These are phyloP conservation scores for Pediacus dermestoides DNA, from an alignment of 2,888 invertebrate species.

Conservation along the genomic window DNA sequence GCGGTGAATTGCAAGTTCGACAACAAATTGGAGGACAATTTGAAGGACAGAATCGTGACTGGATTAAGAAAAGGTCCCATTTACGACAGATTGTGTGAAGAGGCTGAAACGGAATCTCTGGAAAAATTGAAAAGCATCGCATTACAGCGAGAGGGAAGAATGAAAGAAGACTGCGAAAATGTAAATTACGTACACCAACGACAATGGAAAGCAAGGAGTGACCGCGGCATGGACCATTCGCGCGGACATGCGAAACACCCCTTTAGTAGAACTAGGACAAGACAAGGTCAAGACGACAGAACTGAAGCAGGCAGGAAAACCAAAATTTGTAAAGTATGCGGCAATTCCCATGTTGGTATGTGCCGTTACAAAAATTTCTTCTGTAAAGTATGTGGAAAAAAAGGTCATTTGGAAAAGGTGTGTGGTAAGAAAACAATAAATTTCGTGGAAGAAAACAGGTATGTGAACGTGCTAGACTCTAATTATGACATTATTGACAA, in stretches of 20 bases:
- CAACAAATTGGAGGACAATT: conserved; percentile 6
- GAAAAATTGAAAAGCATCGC: conserved; percentile 7
- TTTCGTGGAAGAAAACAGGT: neutral
- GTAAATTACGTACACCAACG: conserved; percentile 2
- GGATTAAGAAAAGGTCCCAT: conserved; percentile 5
- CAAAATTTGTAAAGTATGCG: too few relatives aligned
- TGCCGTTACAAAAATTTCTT: too few relatives aligned
- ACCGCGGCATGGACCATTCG: neutral
- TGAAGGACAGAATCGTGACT: conserved; percentile 11
- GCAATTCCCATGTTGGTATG: too few relatives aligned
- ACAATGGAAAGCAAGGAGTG: neutral
- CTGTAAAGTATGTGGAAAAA: too few relatives aligned
- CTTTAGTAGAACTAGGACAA: neutral
- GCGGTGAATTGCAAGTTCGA: conserved; percentile 15
- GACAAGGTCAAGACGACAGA: neutral
- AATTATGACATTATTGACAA: neutral
- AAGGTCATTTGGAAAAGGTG: too few relatives aligned
- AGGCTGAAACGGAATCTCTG: neutral
- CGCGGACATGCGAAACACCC: too few relatives aligned
- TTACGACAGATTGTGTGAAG: conserved; percentile 5
- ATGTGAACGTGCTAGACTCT: neutral
- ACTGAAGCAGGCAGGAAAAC: neutral
- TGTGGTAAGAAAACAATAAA: neutral
- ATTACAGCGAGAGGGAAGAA: conserved; percentile 1
- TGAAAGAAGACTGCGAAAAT: neutral